phyloP scores from a whole-genome alignment of 1,140 invertebrate genomes.

The Pogonus chalceus region DNA sequence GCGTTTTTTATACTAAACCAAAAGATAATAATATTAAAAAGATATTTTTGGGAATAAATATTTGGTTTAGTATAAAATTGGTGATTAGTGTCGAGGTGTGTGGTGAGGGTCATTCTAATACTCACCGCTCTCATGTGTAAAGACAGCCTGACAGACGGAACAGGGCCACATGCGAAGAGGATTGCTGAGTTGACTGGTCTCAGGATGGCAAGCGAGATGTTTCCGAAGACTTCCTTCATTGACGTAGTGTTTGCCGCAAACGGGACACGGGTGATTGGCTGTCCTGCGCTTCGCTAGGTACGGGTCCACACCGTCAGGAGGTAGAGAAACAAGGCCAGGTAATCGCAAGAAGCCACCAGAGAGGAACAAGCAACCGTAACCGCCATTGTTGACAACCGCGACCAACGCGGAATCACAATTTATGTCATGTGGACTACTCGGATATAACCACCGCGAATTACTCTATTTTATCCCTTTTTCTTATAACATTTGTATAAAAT shows the following conservation, averaged over 20 bases:
- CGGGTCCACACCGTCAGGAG: slow-evolving; percentile 46
- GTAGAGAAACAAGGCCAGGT: slow-evolving; percentile 29
- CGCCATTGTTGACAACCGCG: background rate
- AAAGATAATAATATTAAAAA: slow-evolving; percentile 11
- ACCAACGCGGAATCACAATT: too few species aligned
- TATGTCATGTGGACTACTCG: too few species aligned
- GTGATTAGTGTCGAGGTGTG: background rate
- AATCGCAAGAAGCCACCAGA: slow-evolving; percentile 8
- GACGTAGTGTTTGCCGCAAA: slow-evolving; percentile 90
- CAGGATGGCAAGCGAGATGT: slow-evolving; percentile 84
- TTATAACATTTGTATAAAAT: too few species aligned
- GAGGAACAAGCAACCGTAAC: background rate
- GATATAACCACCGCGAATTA: too few species aligned
- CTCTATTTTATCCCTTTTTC: too few species aligned
- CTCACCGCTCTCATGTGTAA: slow-evolving; percentile 86
- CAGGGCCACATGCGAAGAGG: slow-evolving; percentile 88
- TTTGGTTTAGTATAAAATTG: background rate
- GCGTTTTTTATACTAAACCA: slow-evolving; percentile 11
- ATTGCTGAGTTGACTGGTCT: slow-evolving; percentile 76
- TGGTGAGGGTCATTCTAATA: slow-evolving; percentile 12
- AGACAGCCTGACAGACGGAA: slow-evolving; percentile 86
- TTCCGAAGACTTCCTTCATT: slow-evolving; percentile 88
- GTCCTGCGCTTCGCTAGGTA: slow-evolving; percentile 85
- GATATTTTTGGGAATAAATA: slow-evolving; percentile 3
- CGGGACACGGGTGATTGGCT: slow-evolving; percentile 86